Evolutionary conservation across 2,888 invertebrate genomes (phyloP), one percentile per base, ranked within the genome.

Genomic region (Clepsis dumicolana): DNA sequence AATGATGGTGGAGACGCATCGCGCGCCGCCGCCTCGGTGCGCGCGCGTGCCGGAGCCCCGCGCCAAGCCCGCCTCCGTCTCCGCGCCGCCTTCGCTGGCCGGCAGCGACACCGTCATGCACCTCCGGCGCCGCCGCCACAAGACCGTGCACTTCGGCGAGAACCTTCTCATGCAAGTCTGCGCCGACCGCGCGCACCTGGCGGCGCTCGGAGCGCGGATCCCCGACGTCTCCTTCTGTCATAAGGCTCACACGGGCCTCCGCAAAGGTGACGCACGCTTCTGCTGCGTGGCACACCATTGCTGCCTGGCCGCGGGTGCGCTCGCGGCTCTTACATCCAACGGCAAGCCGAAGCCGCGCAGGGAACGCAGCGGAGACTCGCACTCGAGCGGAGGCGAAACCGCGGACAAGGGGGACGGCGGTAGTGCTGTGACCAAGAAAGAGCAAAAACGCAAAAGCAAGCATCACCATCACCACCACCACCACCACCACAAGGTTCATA

Each of bases 121-220:
- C 77, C 91, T 96, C 70, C 95, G 96, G 64, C 94, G 96, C 68
- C 94, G 96, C 65, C 94, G 96, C 70, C 96, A 96, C 90, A 96
- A 96, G 88, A 96, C 96, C 60, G 96, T 96, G 61, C 96, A 96
- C 87, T 96, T 96, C 83, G 96, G 96, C 70, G 96, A 96, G 83
- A 96, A 96, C 85, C 94, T 96, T 29, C 86, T 96, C 75, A 94
- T 96, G 87, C 96, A 96, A 87, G 96, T 96, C 63, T 96, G 96
- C 86, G 95, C 96, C 73, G 96, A 96, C 87, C 95, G 96, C 67
- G 95, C 93, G 18, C 93, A 94, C 76, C 83, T 93, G 72, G 88
- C 94, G 52, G 92, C 93, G 53, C 87, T 94, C 64, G 94, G 94
- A 52, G 93, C 94, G 50, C 86, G 94, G 72, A 83, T 93, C 64